Percentiles rank a stretch among this genome's conserved stretches.
Conservation (phyloP, 2,113 vertebrate genomes). For the Fukomys damarensis region DNA sequence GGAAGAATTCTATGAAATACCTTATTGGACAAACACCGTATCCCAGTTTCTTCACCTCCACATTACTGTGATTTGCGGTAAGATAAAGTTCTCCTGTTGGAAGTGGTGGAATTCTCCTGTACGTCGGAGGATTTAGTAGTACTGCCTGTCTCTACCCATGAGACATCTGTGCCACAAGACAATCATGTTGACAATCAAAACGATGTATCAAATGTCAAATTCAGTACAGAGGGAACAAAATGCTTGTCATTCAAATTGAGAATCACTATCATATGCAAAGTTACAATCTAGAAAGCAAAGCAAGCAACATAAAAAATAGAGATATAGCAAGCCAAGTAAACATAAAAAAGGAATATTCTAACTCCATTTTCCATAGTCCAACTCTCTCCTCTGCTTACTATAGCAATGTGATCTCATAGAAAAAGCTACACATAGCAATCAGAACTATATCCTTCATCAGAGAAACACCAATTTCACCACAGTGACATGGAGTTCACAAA, state of each 20-base stretch:
- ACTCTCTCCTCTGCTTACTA: neutral
- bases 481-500: neutral
- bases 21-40: neutral
- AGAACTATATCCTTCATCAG: neutral
- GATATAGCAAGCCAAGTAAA: neutral
- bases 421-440: neutral
- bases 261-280: neutral
- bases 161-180: neutral
- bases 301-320: neutral
- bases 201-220: neutral
- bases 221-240: rapidly evolving
- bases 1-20: neutral
- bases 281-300: neutral
- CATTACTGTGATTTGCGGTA: too few species aligned
- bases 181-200: neutral
- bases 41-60: neutral
- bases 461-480: neutral
- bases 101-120: too few species aligned
- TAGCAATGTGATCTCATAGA: neutral
- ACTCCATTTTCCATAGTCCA: neutral
- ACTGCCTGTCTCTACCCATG: rapidly evolving
- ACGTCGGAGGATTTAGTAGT: neutral
- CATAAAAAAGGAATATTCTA: neutral
- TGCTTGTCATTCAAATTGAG: neutral
- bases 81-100: too few species aligned